Conservation (phyloP, 2,888 invertebrate genomes). For the Cosmia pyralina region DNA sequence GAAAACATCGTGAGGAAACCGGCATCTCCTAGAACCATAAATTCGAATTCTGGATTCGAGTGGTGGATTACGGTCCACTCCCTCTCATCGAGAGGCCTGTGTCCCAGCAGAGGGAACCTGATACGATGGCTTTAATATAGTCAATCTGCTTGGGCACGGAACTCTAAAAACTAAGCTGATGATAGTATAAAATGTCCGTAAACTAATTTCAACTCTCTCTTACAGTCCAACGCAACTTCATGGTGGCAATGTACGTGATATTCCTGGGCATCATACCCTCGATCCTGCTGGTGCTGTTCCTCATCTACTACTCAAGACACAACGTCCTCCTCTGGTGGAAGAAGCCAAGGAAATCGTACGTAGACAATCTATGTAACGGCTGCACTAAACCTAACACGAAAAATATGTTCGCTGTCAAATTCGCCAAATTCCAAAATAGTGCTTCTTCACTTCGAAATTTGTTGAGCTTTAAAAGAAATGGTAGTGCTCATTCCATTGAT, state of each 20-base stretch:
- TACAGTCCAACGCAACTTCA: constrained; percentile 93
- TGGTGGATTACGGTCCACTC: too few relatives aligned
- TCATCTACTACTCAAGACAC: constrained; percentile 94
- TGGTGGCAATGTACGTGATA: constrained; percentile 95
- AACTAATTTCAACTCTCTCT: constrained; percentile 29
- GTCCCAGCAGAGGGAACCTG: too few relatives aligned
- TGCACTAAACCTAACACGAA: constrained; percentile 49
- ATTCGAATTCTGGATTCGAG: too few relatives aligned
- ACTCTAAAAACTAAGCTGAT: neutral
- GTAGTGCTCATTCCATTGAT: constrained; percentile 28
- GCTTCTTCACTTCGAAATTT: constrained; percentile 55
- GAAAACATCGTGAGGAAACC: too few relatives aligned
- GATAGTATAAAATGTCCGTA: neutral
- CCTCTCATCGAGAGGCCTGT: too few relatives aligned
- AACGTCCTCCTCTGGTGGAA: constrained; percentile 90
- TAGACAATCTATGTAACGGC: constrained; percentile 71
- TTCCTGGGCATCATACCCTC: constrained; percentile 96
- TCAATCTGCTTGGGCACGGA: neutral
- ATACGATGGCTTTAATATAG: neutral
- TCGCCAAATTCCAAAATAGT: constrained; percentile 62
- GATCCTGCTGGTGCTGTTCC: constrained; percentile 91
- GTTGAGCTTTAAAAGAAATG: constrained; percentile 60
- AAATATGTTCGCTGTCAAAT: constrained; percentile 57
- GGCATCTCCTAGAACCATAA: too few relatives aligned
- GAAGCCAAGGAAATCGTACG: constrained; percentile 88